Evolutionary conservation across 2,888 invertebrate species (phyloP).

Genomic region (Epistrophe grossulariae): DNA sequence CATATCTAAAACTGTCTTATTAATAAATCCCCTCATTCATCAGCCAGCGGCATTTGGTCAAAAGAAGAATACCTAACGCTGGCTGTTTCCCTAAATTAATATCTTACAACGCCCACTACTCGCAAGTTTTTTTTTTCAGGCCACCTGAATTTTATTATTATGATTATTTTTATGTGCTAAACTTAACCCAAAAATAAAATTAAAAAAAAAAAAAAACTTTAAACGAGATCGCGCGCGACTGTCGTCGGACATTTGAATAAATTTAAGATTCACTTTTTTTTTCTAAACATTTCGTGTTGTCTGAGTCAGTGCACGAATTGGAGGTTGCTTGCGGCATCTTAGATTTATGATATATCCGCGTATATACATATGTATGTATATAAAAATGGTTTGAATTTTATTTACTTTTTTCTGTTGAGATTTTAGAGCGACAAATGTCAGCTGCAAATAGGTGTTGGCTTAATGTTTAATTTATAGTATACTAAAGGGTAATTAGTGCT

Average conservation of each 20-base stretch:
- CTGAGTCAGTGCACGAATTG: conserved; percentile 60
- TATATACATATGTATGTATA: background rate
- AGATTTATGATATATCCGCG: conserved; percentile 42
- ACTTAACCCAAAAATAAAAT: conserved; percentile 26
- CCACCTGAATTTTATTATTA: conserved; percentile 66
- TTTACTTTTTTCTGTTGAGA: background rate
- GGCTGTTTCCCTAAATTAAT: conserved; percentile 45
- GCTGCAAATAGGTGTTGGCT: conserved; percentile 7
- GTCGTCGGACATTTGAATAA: conserved; percentile 63
- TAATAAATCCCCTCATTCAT: conserved; percentile 47
- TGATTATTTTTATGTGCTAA: conserved; percentile 33
- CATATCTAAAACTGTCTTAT: conserved; percentile 33
- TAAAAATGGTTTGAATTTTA: background rate
- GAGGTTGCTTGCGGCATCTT: conserved; percentile 39
- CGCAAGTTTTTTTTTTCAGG: conserved; percentile 12
- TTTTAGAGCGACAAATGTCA: conserved; percentile 34
- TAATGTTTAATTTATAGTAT: background rate
- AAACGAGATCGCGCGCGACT: conserved; percentile 59
- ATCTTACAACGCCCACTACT: conserved; percentile 53
- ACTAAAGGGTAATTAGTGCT: background rate
- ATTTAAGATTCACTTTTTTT: conserved; percentile 62
- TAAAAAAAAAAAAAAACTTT: conserved; percentile 25
- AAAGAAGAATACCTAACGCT: conserved; percentile 21
- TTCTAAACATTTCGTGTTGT: conserved; percentile 37
- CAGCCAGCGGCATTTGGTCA: conserved; percentile 50